Percentiles rank a stretch among this genome's conserved stretches.
These are phyloP conservation scores for Electrona antarctica DNA, from an alignment of 2,113 vertebrate genomes.

Conservation along the genomic window DNA sequence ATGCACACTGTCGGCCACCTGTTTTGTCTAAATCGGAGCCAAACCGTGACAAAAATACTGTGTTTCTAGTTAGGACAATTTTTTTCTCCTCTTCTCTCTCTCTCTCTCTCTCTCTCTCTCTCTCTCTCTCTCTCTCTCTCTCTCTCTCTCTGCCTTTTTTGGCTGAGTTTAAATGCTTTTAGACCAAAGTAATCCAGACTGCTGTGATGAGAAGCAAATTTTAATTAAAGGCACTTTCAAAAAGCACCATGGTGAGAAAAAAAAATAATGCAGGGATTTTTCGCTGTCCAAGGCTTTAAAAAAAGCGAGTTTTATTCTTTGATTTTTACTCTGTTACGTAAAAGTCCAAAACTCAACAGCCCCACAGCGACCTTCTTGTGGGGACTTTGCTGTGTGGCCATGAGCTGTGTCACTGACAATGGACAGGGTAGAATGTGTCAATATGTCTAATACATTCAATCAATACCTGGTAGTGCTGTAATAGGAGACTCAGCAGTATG, in stretches of 20 bases:
- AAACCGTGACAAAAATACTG: constrained; percentile 23
- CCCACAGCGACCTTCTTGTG: constrained; percentile 33
- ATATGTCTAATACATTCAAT: constrained; percentile 44
- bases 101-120: neutral
- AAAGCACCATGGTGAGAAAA: constrained; percentile 58
- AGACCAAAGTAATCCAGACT: constrained; percentile 61
- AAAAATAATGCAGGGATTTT: constrained; percentile 57
- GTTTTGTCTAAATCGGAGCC: constrained; percentile 30
- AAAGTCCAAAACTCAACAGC: constrained; percentile 39
- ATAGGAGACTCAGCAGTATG: constrained; percentile 30
- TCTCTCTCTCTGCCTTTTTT: neutral
- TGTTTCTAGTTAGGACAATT: constrained; percentile 8
- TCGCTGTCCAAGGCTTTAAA: constrained; percentile 58
- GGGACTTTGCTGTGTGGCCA: neutral
- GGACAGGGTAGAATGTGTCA: constrained; percentile 31
- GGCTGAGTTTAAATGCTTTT: constrained; percentile 46
- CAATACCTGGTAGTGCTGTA: constrained; percentile 49
- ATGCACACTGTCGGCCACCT: neutral
- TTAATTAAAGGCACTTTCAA: constrained; percentile 77
- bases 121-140: neutral
- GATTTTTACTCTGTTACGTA: constrained; percentile 68
- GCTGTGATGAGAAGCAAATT: constrained; percentile 63
- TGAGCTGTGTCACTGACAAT: neutral
- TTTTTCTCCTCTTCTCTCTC: constrained; percentile 4
- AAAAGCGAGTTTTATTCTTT: constrained; percentile 64